Evolutionary conservation across 1,140 invertebrate genomes (phyloP).

Genomic region (Sycophaga agraensis): DNA sequence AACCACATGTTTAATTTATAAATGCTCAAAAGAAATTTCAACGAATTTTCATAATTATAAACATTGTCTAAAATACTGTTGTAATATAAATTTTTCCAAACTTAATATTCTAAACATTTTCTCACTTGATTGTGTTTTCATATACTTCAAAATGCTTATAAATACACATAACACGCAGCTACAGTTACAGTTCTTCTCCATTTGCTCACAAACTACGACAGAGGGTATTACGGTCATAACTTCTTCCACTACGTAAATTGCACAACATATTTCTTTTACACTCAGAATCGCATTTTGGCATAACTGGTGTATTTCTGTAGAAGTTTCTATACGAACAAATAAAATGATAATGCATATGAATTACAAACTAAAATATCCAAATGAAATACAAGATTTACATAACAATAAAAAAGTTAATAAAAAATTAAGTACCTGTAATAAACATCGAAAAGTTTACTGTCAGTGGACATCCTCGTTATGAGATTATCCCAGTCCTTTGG

Average conservation of each 20-base stretch:
- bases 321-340: constrained; percentile 81
- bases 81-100: no score
- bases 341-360: not conserved
- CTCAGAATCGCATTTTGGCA: constrained; percentile 74
- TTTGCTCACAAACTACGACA: not conserved
- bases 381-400: not conserved
- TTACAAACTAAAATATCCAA: not conserved
- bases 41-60: no score
- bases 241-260: constrained; percentile 79
- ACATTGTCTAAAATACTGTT: no score
- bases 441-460: constrained; percentile 12
- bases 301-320: constrained; percentile 82
- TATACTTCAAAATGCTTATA: no score
- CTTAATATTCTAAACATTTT: no score
- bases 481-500: constrained; percentile 24
- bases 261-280: constrained; percentile 83
- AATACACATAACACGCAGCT: no score
- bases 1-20: no score
- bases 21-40: no score
- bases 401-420: not conserved
- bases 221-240: constrained; percentile 72
- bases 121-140: no score
- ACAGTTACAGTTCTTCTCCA: not conserved
- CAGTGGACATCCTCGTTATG: not conserved
- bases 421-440: constrained; percentile 15